Percentiles rank a stretch among this genome's conserved stretches.
Conservation (phyloP, 1,140 invertebrate genomes). For the Oryzaephilus surinamensis region DNA sequence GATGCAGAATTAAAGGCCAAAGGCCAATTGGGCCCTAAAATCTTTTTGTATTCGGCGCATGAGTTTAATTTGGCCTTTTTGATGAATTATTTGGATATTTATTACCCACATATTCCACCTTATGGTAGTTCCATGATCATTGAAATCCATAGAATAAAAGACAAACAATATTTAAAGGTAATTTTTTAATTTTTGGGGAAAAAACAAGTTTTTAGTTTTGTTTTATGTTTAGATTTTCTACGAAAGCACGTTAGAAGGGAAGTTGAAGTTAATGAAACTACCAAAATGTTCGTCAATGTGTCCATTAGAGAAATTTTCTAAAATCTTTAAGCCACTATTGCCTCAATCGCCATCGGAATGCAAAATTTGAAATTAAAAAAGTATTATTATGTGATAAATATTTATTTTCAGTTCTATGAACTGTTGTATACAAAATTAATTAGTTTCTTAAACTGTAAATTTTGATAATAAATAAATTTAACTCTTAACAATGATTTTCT, state of each 20-base stretch:
- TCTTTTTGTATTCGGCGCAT: conserved; percentile 50
- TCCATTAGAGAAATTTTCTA: conserved; percentile 26
- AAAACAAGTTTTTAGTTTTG: background rate
- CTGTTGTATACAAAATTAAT: no score
- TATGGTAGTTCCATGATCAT: conserved; percentile 37
- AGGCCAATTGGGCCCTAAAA: conserved; percentile 2
- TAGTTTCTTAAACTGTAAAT: no score
- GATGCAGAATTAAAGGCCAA: conserved; percentile 7
- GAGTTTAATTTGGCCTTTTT: conserved; percentile 56
- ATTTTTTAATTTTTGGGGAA: background rate
- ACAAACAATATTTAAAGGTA: conserved; percentile 12
- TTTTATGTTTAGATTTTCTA: conserved; percentile 9
- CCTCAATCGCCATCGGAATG: no score
- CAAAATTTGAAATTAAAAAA: no score
- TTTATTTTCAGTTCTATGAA: no score
- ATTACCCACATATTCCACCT: conserved; percentile 43
- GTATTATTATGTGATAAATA: no score
- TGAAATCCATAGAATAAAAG: conserved; percentile 15
- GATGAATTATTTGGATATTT: conserved; percentile 48
- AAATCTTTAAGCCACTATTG: conserved; percentile 4
- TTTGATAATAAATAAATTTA: no score
- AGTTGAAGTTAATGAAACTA: conserved; percentile 19
- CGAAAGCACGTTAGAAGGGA: conserved; percentile 2
- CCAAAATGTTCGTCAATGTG: conserved; percentile 24
- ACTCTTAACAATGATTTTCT: no score